These are phyloP conservation scores for Rhynchomys soricoides DNA, from an alignment of 2,113 vertebrate genomes.

Conservation along the genomic window DNA sequence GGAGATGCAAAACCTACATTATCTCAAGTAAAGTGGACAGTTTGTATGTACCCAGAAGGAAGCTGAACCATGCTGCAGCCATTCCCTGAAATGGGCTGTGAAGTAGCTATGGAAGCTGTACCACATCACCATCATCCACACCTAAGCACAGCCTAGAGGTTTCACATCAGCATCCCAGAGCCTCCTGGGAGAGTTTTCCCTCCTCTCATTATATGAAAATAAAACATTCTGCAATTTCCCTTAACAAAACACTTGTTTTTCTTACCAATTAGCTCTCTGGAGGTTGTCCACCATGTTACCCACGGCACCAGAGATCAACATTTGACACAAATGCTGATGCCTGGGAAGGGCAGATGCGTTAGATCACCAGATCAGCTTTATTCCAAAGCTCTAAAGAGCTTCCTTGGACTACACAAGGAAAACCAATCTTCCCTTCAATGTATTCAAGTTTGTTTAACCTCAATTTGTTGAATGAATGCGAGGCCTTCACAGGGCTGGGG, in stretches of 20 bases:
- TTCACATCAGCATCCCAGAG: background rate
- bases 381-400: conserved; percentile 31
- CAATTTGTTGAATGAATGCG: conserved; percentile 67
- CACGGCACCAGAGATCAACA: conserved; percentile 20
- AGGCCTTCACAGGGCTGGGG: conserved; percentile 36
- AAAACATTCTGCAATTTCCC: conserved; percentile 38
- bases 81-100: background rate
- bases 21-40: background rate
- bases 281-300: background rate
- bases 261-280: background rate
- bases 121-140: background rate
- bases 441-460: conserved; percentile 56
- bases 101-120: background rate
- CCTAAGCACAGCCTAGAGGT: background rate
- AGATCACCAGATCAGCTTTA: conserved; percentile 41
- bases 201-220: background rate
- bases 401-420: conserved; percentile 39
- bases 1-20: background rate
- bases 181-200: background rate
- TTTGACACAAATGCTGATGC: conserved; percentile 45
- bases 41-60: background rate
- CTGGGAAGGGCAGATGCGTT: conserved; percentile 52
- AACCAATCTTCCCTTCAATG: background rate
- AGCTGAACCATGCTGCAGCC: background rate
- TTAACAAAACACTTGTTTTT: conserved; percentile 54